Evolutionary conservation across 2,797 vertebrate species (phyloP), one percentile per base, ranked within the genome.

Genomic region (Rhabdomys pumilio): DNA sequence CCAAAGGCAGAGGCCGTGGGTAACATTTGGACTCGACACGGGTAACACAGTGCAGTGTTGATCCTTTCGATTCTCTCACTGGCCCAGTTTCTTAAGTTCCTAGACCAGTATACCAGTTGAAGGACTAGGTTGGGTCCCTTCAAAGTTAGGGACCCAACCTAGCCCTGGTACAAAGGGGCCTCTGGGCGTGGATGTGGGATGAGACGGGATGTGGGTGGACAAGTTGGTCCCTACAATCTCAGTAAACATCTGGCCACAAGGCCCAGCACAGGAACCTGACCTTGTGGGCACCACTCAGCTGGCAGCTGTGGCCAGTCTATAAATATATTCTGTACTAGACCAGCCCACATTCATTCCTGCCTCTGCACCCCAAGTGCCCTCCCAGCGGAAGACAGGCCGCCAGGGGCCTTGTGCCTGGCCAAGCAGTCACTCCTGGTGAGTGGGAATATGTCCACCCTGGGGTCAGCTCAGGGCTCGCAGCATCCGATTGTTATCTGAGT

Each of bases 231-330:
- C 96, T 96, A 92, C 94, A 88, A 97, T 97, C 97, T 97, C 96
- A 82, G 96, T 96, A 97, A 97, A 97, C 97, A 93, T 96, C 93
- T 97, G 96, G 91, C 94, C 85, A 13, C 95, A 57, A 90, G 82
- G 84, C 94, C 76, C 38, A 76, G 96, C 97, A 97, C 97, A 97
- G 97, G 95, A 97, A 96, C 90, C 94, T 96, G 97, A 97, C 96
- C 97, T 92, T 31, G 59, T 22, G 92, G 97, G 96, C 81, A 75
- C 96, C 93, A 34, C 93, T 69, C 17, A 1, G 72, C 95, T 92
- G 97, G 97, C 96, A 96, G 96, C 91, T 20, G 12, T 77, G 89
- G 34, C 53, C 24, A 17, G 17, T 82, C 85, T 97, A 97, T 98
- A 98, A 98, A 98, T 97, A 97, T 57, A 59, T 34, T 61, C 79